A percentile compares a stretch with the other conserved stretches of the same genome.
phyloP scores from a whole-genome alignment of 2,888 invertebrate species.

The Alviniconcha strummeri region DNA sequence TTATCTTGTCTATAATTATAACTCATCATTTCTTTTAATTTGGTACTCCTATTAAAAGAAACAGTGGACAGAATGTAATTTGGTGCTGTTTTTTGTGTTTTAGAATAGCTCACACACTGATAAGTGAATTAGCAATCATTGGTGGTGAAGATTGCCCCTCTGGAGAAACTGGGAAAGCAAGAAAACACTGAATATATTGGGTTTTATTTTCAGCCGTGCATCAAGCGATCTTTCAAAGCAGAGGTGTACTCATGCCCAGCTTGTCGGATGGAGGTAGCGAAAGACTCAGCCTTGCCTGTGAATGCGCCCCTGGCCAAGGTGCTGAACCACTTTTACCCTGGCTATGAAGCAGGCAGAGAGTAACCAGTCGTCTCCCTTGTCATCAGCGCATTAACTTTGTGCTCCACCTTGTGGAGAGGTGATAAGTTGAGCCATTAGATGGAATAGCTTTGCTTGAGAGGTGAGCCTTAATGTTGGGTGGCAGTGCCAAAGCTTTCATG shows the following conservation, averaged over 20 bases:
- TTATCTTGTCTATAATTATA: no score
- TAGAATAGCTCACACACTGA: no score
- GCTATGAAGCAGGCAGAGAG: constrained; percentile 75
- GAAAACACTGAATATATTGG: not conserved
- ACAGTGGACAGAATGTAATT: no score
- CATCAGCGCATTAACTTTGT: not conserved
- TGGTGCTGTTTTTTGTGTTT: no score
- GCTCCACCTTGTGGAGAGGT: not conserved
- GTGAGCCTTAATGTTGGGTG: not conserved
- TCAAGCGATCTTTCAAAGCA: constrained; percentile 81
- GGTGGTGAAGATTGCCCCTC: no score
- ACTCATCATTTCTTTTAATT: no score
- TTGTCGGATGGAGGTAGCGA: constrained; percentile 81
- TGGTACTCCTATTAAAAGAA: no score
- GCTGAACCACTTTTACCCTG: constrained; percentile 80
- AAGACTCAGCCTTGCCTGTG: constrained; percentile 76
- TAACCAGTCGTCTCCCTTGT: not conserved
- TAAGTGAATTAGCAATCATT: no score
- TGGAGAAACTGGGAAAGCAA: no score
- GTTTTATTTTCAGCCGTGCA: constrained; percentile 77
- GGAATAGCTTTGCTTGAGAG: not conserved
- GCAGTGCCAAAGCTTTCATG: not conserved
- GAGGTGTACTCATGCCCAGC: constrained; percentile 81
- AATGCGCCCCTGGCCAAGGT: constrained; percentile 79
- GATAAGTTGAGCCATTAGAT: not conserved